Percentiles rank a stretch among this genome's conserved stretches.
These are phyloP conservation scores for Panopea generosa DNA, from an alignment of 2,888 invertebrate species.

Conservation along the genomic window DNA sequence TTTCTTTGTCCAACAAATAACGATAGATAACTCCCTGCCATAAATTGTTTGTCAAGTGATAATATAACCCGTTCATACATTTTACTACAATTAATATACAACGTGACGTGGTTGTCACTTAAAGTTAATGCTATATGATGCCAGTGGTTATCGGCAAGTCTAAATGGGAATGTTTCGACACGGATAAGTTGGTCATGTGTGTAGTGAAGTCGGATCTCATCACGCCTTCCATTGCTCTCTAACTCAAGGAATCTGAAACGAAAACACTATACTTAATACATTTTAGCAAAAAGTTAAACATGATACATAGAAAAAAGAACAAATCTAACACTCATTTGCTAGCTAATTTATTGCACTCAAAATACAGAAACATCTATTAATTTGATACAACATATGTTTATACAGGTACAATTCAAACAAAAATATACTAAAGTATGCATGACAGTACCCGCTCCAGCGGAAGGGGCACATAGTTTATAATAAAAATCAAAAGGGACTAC, in stretches of 20 bases:
- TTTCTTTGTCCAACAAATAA: constrained; percentile 96
- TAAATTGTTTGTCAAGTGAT: constrained; percentile 89
- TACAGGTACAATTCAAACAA: too few species aligned
- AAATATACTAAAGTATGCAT: too few species aligned
- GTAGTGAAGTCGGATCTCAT: constrained; percentile 88
- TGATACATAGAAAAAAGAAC: background rate
- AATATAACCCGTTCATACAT: constrained; percentile 92
- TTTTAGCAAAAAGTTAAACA: background rate
- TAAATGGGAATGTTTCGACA: constrained; percentile 94
- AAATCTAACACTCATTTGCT: too few species aligned
- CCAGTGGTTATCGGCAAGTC: constrained; percentile 95
- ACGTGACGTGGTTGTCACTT: constrained; percentile 91
- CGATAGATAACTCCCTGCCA: constrained; percentile 69
- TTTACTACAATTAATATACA: constrained; percentile 94
- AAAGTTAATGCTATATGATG: constrained; percentile 93
- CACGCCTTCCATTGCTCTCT: constrained; percentile 94
- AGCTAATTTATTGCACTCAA: too few species aligned
- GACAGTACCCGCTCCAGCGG: too few species aligned
- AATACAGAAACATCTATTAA: too few species aligned
- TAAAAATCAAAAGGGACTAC: too few species aligned
- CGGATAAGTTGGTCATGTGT: constrained; percentile 77
- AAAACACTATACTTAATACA: constrained; percentile 65
- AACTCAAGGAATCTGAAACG: constrained; percentile 93
- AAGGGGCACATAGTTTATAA: too few species aligned
- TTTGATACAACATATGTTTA: too few species aligned